Percentiles rank a stretch among this genome's conserved stretches.
Conservation (phyloP, 2,888 invertebrate genomes). For the Dynastes hyllus region DNA sequence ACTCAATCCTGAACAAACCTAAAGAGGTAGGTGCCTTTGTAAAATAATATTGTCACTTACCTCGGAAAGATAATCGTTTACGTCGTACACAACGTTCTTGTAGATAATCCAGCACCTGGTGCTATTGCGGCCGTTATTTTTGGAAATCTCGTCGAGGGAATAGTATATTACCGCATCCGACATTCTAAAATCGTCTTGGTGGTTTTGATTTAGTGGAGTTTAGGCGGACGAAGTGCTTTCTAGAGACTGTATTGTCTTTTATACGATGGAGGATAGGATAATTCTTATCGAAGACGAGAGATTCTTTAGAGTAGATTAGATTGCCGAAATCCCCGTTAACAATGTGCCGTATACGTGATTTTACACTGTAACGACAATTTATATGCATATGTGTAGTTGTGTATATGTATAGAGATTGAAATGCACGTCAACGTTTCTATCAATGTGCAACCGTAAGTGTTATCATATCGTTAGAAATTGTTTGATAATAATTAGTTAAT, state of each 20-base stretch:
- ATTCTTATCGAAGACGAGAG: slow-evolving; percentile 35
- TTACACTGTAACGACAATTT: not conserved
- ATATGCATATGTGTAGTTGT: too few relatives aligned
- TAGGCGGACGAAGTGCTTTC: not conserved
- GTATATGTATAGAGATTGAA: too few relatives aligned
- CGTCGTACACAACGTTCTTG: slow-evolving; percentile 80
- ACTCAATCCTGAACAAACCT: too few relatives aligned
- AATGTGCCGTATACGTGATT: not conserved
- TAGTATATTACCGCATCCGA: slow-evolving; percentile 60
- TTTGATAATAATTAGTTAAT: too few relatives aligned
- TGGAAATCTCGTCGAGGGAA: slow-evolving; percentile 75
- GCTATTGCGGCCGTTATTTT: slow-evolving; percentile 75
- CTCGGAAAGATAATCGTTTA: slow-evolving; percentile 77
- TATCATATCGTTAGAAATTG: too few relatives aligned
- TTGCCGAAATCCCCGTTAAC: slow-evolving; percentile 6
- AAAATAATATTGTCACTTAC: slow-evolving; percentile 67
- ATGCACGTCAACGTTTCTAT: too few relatives aligned
- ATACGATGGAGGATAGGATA: slow-evolving; percentile 3
- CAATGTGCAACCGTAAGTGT: too few relatives aligned
- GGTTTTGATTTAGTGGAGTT: not conserved
- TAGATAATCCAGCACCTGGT: slow-evolving; percentile 78
- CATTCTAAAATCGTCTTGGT: slow-evolving; percentile 1
- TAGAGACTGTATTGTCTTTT: slow-evolving; percentile 15
- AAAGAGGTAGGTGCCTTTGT: too few relatives aligned
- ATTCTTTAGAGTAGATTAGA: slow-evolving; percentile 37